Conservation (phyloP, 2,888 invertebrate species). For the Philereme transversata region DNA sequence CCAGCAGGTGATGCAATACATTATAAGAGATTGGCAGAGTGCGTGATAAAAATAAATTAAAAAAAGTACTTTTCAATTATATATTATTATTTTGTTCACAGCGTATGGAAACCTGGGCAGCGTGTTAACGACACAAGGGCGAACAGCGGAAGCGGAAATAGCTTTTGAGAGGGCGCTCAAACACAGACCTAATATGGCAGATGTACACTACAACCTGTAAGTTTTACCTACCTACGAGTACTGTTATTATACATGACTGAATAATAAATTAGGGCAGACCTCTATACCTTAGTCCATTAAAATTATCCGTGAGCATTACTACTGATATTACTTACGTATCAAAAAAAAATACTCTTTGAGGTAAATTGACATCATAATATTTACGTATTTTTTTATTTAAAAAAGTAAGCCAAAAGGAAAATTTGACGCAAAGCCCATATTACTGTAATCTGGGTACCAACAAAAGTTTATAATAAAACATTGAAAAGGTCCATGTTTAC, state of each 20-base stretch:
- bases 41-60: too few relatives aligned
- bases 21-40: too few relatives aligned
- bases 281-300: neutral
- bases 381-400: neutral
- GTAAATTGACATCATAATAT: too few relatives aligned
- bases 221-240: too few relatives aligned
- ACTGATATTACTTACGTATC: too few relatives aligned
- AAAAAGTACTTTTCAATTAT: too few relatives aligned
- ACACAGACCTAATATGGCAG: slow-evolving; percentile 98
- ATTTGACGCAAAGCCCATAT: slow-evolving; percentile 55
- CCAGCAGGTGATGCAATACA: too few relatives aligned
- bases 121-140: slow-evolving; percentile 95
- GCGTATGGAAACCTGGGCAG: slow-evolving; percentile 99
- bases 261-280: neutral
- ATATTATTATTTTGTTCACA: slow-evolving; percentile 72
- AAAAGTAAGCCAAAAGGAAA: slow-evolving; percentile 35
- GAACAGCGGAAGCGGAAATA: slow-evolving; percentile 93
- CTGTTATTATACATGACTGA: neutral
- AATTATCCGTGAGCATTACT: too few relatives aligned
- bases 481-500: slow-evolving; percentile 64
- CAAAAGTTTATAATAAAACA: slow-evolving; percentile 69
- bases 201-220: slow-evolving; percentile 99
- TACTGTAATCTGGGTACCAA: slow-evolving; percentile 68
- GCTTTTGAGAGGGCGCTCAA: slow-evolving; percentile 96
- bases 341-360: too few relatives aligned